Conservation (phyloP, 2,888 invertebrate genomes). For the Hedya salicella region DNA sequence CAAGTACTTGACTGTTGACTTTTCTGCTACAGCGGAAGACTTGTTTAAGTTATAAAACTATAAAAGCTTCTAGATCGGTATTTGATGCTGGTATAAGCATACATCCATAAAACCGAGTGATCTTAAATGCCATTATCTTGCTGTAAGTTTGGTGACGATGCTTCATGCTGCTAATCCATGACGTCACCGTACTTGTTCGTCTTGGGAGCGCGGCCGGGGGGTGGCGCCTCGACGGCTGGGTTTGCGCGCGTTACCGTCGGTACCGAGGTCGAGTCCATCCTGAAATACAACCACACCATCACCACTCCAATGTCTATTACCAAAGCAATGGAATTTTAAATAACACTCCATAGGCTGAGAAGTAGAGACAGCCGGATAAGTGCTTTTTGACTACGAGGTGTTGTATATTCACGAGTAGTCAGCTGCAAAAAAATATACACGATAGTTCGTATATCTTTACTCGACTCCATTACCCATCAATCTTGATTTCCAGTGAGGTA, state of each 20-base stretch:
- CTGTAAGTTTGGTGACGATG: neutral
- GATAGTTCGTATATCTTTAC: too few relatives aligned
- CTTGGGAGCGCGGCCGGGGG: conserved; percentile 48
- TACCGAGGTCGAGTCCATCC: conserved; percentile 59
- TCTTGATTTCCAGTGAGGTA: too few relatives aligned
- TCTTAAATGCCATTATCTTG: conserved; percentile 23
- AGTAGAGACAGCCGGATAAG: too few relatives aligned
- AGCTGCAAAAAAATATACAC: too few relatives aligned
- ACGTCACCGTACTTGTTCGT: conserved; percentile 75
- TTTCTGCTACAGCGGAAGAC: neutral
- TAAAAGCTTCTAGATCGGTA: neutral
- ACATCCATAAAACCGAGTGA: conserved; percentile 5
- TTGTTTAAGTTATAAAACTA: neutral
- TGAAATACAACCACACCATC: conserved; percentile 50
- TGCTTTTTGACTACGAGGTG: too few relatives aligned
- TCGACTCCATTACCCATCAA: too few relatives aligned
- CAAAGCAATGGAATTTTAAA: neutral
- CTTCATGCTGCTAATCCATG: conserved; percentile 59
- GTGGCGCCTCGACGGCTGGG: conserved; percentile 45
- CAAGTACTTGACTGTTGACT: too few relatives aligned
- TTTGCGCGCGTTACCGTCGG: conserved; percentile 50
- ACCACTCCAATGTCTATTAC: neutral
- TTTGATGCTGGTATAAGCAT: neutral
- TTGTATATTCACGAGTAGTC: too few relatives aligned
- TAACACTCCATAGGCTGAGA: neutral